Base-by-base conservation (phyloP, 2,797 vertebrate genomes). In the Urophycis tenuis region DNA sequence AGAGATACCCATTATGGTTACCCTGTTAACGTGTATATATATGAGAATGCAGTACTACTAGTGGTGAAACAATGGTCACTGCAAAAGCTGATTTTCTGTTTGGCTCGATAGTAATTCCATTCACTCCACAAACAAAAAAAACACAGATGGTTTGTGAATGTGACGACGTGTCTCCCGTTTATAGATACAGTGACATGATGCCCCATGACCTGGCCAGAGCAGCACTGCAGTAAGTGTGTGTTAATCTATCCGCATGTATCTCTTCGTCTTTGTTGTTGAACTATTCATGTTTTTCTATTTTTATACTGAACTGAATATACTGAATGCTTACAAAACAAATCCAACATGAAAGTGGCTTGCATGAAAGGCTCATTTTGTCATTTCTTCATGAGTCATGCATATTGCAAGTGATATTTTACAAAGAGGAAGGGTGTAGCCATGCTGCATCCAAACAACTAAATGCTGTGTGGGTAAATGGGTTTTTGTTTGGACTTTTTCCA, bases 121-220 rank as follows among this genome's bases (percentile, higher is more conserved):
- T 60, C 53, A 60, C 22, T 25, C 53, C 6, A 60, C 53, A 60
- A 67, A 53, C 45, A 22, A 25, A 60, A 25, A 25, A 60, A 67
- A n/a, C n/a, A n/a, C 53, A n/a, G 11, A 67, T 67, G 25, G 29
- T 29, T 25, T 3, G 8, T 67, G 60, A 67, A 67, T 3, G 60
- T 67, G 60, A 29, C 10, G 8, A 29, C 5, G 4, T 60, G 53
- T n/a, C 29, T 29, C 60, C 29, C 9, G 25, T 67, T 29, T 82
- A 33, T 86, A 99, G 97, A 41, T 99, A 98, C 9, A 89, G 89
- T 12, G 96, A 99, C 78, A 86, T 99, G 75, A 99, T 99, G 97
- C 95, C 97, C 0, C 97, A 99, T 45, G 97, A 99, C 87, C 85
- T 99, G 81, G 95, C 95, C 75, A 94, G 97, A 93, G 94, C 94